Evolutionary conservation across 2,113 vertebrate species (phyloP).

Genomic region (Hippocampus comes): DNA sequence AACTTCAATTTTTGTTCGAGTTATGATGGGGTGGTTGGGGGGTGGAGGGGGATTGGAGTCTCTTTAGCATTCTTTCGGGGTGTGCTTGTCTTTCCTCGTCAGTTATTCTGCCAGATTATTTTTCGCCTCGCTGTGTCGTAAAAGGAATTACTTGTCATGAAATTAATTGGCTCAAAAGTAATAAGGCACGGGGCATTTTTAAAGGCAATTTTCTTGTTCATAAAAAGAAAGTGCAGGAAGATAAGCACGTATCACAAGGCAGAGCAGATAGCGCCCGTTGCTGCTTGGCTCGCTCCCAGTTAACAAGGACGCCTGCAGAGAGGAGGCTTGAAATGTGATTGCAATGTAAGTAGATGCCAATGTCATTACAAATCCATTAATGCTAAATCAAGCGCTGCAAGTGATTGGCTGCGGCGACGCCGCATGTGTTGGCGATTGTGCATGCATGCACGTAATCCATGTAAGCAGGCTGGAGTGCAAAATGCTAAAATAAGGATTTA

Average conservation of each 20-base stretch:
- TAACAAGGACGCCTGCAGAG: slow-evolving; percentile 53
- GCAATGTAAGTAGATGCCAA: slow-evolving; percentile 54
- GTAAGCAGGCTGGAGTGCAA: slow-evolving; percentile 16
- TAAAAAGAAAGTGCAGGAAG: slow-evolving; percentile 59
- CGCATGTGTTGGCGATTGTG: slow-evolving; percentile 14
- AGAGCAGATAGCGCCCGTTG: slow-evolving; percentile 53
- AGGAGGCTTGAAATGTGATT: slow-evolving; percentile 60
- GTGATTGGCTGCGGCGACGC: slow-evolving; percentile 37
- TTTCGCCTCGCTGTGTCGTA: slow-evolving; percentile 24
- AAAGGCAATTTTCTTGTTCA: slow-evolving; percentile 60
- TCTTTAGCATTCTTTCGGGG: slow-evolving; percentile 9
- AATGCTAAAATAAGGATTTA: not conserved
- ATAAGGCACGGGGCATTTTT: slow-evolving; percentile 52
- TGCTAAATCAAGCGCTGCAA: slow-evolving; percentile 50
- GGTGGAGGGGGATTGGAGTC: slow-evolving; percentile 8
- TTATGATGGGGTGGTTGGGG: not conserved
- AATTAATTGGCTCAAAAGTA: slow-evolving; percentile 65
- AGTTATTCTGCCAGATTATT: slow-evolving; percentile 56
- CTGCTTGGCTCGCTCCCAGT: slow-evolving; percentile 47
- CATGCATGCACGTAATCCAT: not conserved
- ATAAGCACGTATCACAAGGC: slow-evolving; percentile 65
- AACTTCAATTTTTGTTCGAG: slow-evolving; percentile 10
- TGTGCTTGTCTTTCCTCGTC: slow-evolving; percentile 38
- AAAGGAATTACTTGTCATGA: slow-evolving; percentile 53
- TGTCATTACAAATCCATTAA: slow-evolving; percentile 59